Evolutionary conservation across 1,140 invertebrate species (phyloP).

Genomic region (Orussus abietinus): DNA sequence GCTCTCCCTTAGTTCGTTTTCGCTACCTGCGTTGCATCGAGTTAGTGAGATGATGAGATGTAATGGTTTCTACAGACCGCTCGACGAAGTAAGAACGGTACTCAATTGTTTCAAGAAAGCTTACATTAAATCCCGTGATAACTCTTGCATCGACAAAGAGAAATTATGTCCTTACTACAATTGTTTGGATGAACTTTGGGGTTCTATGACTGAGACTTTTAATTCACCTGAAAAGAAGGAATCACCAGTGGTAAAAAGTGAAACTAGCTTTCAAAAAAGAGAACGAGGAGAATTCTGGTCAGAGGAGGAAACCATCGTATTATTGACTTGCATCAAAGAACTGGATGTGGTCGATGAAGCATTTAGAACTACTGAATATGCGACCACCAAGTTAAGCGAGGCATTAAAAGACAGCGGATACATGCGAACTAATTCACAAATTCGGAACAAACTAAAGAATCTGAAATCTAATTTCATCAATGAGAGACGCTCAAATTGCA

Average conservation of each 20-base stretch:
- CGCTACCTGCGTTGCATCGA: slow-evolving; percentile 18
- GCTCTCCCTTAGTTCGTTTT: slow-evolving; percentile 19
- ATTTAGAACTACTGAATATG: slow-evolving; percentile 15
- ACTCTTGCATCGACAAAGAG: slow-evolving; percentile 16
- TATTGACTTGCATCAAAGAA: slow-evolving; percentile 28
- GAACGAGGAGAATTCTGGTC: slow-evolving; percentile 25
- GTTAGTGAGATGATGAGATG: slow-evolving; percentile 22
- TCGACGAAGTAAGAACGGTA: slow-evolving; percentile 24
- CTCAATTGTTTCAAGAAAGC: slow-evolving; percentile 23
- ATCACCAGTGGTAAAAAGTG: neutral
- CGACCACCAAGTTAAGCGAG: slow-evolving; percentile 18
- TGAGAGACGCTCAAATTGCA: slow-evolving; percentile 13
- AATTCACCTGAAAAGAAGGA: neutral
- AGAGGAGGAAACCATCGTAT: slow-evolving; percentile 29
- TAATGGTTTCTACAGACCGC: slow-evolving; percentile 17
- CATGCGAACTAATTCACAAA: slow-evolving; percentile 21
- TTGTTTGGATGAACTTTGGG: slow-evolving; percentile 24
- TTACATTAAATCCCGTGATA: slow-evolving; percentile 24
- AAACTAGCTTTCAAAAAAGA: neutral
- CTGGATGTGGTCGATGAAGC: slow-evolving; percentile 17
- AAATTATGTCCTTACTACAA: slow-evolving; percentile 20
- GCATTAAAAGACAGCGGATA: slow-evolving; percentile 27
- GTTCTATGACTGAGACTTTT: slow-evolving; percentile 1
- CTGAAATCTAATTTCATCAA: slow-evolving; percentile 23
- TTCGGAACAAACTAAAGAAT: slow-evolving; percentile 24